Base-by-base conservation (phyloP, 64 coral and sea anemone species). In the Platygyra sinensis region DNA sequence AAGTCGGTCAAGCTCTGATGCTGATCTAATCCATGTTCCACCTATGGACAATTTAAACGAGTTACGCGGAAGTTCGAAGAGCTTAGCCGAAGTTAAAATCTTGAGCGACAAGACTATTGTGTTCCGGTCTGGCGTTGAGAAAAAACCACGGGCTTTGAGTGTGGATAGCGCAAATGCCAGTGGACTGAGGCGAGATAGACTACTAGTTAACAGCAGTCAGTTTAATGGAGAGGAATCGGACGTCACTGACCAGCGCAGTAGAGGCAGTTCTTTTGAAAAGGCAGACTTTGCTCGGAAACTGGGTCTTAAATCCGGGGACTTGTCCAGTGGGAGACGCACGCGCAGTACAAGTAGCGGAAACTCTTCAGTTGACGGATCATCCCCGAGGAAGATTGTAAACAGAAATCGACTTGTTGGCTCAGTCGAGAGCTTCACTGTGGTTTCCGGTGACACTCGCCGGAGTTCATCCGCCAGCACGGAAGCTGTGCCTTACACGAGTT, bases 91-190 rank as follows among this genome's bases (percentile, higher is more conserved):
- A 29, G 95, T 96, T 8, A 96, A 96, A 61, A 96, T 96, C 24
- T 89, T 96, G 20, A 96, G 89, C 11, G 95, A 96, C 12, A 96
- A 96, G 30, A 96, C 95, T 10, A 96, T 96, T 7, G 89, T 96
- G 42, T 96, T 96, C 51, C 76, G 83, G 20, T 81, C 87, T 8
- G 88, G 95, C 12, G 5, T 28, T 10, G 95, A 96, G 49, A 49
- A 31, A n/a, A 96, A 96, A 73, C 72, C 73, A 6, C 86, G 95
- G 16, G 76, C 95, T 24, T 30, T 91, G 16, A 96, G 95, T 30
- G 74, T 96, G 10, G 95, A 94, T 55, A 96, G 95, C 54, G 81
- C 82, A 0, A 88, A 65, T 52, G 22, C 73, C 0, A 96, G 95
- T 38, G 80, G 93, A 36, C 46, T 96, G 18, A 87, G 95, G 42